Evolutionary conservation across 2,113 vertebrate species (phyloP), one percentile per base, ranked within the genome.

Genomic region (Rhegmatorhina hoffmannsi): DNA sequence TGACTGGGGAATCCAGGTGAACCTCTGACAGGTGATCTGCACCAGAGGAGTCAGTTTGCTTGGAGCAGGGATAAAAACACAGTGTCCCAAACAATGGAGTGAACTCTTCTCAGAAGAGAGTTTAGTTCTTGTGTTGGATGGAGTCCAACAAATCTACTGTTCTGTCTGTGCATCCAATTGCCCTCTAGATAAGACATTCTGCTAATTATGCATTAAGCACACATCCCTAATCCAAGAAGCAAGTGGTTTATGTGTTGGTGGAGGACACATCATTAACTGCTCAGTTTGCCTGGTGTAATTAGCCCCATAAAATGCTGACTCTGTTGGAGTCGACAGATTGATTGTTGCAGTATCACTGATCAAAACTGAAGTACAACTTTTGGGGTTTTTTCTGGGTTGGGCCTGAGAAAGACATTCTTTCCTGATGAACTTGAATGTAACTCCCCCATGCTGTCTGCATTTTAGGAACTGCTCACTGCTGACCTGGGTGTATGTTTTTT

Each of bases 171-270:
- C 47, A 59, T 90, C 62, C 88, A 76, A 10, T 87, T 87, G 87
- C 66, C 87, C 90, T 87, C 75, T 77, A 67, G 87, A 73, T 70
- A 93, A 87, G 59, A n/a, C 50, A 70, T 73, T 64, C 67, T 67
- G 82, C 55, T 91, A 80, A 90, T 95, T 90, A 59, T 69, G 67
- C 59, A 53, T 40, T 36, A 62, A 68, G 76, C 75, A 52, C 10
- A 3, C 81, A 31, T 89, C 58, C 56, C 66, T 75, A 67, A 87
- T 59, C 73, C 77, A 40, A 68, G 69, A 50, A 67, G 66, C 77
- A 78, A 44, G 84, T 90, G 89, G 36, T 84, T 86, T 90, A 4
- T 88, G 52, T 6, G 10, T 50, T 94, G 33, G 47, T 28, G 77
- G 83, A 81, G n/a, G 44, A 92, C 44, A 52, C 53, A 21, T 77